Base-by-base conservation (phyloP, 2,113 vertebrate genomes). In the Onychorhynchus coronatus region DNA sequence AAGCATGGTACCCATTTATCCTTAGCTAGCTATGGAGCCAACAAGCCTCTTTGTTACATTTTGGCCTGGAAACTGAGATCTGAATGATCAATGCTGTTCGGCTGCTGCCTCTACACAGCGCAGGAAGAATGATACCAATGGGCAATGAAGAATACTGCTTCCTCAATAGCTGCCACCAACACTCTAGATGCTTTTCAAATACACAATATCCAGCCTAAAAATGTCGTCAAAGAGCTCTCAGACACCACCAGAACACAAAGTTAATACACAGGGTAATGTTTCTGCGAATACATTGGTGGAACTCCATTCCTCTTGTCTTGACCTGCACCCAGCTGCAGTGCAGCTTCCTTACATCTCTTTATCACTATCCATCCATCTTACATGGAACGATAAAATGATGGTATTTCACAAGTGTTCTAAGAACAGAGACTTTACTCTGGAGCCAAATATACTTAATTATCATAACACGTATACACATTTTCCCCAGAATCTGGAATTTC, bases 101-200 rank as follows among this genome's bases (percentile, higher is more conserved):
- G 76, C 85, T 79, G 76, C 81, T 87, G 84, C 68, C 72, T 86
- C 59, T 63, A 6, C 63, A 27, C 53, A 88, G 90, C 17, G 71
- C 71, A 90, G 71, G 41, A 91, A 79, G 91, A 94, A 61, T 14
- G 17, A 58, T 71, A 83, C 67, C 75, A 66, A 14, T 4, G 50
- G 66, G 74, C 77, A 78, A 27, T 21, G 75, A 85, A 80, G 88
- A 91, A 90, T 42, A 25, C 30, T 56, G 61, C 44, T 79, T 75
- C 82, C 77, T 78, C 88, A 93, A 74, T 22, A 89, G 89, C 61
- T 93, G 71, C 80, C 91, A 91, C 84, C 77, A 94, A 52, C 72
- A 67, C 1, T 21, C 50, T 67, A 80, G 75, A 71, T 78, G 75
- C 65, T 88, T 93, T 83, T 77, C 88, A 95, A 55, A 84, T 24